A percentile compares a stretch with the other conserved stretches of the same genome.
Evolutionary conservation across 1,140 invertebrate species (phyloP).

Genomic region (Stenopsyche tienmushanensis): DNA sequence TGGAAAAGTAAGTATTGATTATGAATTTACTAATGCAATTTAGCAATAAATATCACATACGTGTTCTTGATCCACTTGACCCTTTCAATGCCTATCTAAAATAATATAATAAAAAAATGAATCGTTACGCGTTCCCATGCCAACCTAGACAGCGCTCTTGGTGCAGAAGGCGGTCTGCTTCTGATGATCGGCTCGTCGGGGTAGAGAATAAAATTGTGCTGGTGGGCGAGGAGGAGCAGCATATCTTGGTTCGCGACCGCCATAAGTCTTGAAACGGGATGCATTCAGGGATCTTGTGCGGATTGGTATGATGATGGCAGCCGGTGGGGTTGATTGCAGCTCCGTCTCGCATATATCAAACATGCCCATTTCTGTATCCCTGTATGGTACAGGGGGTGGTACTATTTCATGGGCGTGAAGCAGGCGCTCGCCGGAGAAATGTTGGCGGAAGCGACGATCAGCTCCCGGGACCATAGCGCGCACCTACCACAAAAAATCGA

Average conservation of each 20-base stretch:
- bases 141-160: slow-evolving; percentile 11
- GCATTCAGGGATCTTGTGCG: background rate
- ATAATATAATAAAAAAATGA: too few relatives aligned
- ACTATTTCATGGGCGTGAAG: background rate
- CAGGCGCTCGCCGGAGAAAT: slow-evolving; percentile 24
- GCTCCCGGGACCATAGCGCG: slow-evolving; percentile 65
- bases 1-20: too few relatives aligned
- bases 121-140: background rate
- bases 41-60: too few relatives aligned
- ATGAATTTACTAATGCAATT: too few relatives aligned
- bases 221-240: slow-evolving; percentile 26
- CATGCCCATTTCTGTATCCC: slow-evolving; percentile 7
- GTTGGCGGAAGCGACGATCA: slow-evolving; percentile 59
- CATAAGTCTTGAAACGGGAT: slow-evolving; percentile 8
- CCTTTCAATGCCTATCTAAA: too few relatives aligned
- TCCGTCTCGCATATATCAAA: slow-evolving; percentile 7
- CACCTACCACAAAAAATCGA: slow-evolving; percentile 47
- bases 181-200: slow-evolving; percentile 1
- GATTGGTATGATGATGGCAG: background rate
- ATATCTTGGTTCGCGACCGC: slow-evolving; percentile 17
- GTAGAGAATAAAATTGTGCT: slow-evolving; percentile 23
- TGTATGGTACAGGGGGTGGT: slow-evolving; percentile 19
- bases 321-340: background rate
- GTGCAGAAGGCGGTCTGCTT: slow-evolving; percentile 8
- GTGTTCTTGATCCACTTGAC: too few relatives aligned